Conservation (phyloP, 2,797 vertebrate genomes). For the Masticophis lateralis region DNA sequence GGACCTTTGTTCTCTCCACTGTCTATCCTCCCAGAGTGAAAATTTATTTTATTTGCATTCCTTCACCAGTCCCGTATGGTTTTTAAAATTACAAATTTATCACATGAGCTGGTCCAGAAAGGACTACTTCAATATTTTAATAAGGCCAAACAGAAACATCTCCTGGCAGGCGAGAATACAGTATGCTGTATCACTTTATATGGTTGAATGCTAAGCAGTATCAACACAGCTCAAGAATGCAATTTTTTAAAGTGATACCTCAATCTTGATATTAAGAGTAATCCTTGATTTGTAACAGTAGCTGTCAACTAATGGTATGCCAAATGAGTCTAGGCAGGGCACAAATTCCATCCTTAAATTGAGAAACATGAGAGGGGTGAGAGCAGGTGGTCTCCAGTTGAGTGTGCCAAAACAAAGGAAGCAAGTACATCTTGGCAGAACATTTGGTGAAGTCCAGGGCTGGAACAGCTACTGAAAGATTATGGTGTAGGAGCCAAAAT, state of each 20-base stretch:
- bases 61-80: neutral
- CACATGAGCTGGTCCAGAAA: neutral
- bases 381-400: neutral
- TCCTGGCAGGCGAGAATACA: neutral
- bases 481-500: neutral
- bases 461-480: neutral
- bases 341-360: neutral
- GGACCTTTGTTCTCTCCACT: neutral
- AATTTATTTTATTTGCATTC: neutral
- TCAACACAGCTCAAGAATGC: constrained; percentile 7
- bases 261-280: neutral
- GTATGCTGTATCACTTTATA: neutral
- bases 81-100: neutral
- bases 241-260: neutral
- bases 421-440: neutral
- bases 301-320: neutral
- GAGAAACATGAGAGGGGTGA: neutral
- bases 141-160: neutral
- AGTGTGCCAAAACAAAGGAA: neutral
- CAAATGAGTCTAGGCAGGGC: neutral
- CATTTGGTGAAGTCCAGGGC: neutral
- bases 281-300: neutral
- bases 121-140: neutral
- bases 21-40: neutral
- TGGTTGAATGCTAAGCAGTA: neutral